These are phyloP conservation scores for Ctena decussata DNA, from an alignment of 2,888 invertebrate genomes.

Conservation along the genomic window DNA sequence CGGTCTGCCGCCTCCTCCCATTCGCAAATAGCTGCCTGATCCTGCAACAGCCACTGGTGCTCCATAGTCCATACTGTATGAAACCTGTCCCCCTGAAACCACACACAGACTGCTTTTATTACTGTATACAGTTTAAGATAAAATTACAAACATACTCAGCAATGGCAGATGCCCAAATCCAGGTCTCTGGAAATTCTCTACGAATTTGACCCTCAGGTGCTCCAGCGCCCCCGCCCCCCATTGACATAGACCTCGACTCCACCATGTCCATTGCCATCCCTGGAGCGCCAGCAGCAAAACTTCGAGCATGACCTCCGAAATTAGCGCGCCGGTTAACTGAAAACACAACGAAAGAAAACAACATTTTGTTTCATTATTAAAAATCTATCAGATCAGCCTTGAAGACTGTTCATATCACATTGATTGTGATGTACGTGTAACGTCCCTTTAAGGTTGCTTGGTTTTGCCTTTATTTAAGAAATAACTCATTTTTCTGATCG, in stretches of 20 bases:
- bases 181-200: constrained; percentile 91
- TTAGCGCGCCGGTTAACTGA: constrained; percentile 20
- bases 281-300: neutral
- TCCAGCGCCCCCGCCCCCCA: neutral
- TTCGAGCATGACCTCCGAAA: too few species aligned
- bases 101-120: neutral
- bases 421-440: too few species aligned
- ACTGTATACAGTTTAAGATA: neutral
- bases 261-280: neutral
- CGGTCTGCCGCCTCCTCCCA: neutral
- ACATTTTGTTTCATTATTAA: too few species aligned
- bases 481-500: too few species aligned
- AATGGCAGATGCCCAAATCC: constrained; percentile 89
- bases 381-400: too few species aligned
- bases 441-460: too few species aligned
- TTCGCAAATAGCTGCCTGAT: too few species aligned
- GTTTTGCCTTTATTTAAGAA: too few species aligned
- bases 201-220: constrained; percentile 82
- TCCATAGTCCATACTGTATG: neutral
- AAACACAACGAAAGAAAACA: too few species aligned
- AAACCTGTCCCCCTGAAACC: neutral
- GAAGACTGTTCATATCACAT: too few species aligned
- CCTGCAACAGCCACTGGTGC: too few species aligned
- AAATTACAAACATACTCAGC: constrained; percentile 22
- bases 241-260: neutral